Evolutionary conservation across 2,113 vertebrate genomes (phyloP), one percentile per base, ranked within the genome.

Genomic region (Nesogale talazaci): DNA sequence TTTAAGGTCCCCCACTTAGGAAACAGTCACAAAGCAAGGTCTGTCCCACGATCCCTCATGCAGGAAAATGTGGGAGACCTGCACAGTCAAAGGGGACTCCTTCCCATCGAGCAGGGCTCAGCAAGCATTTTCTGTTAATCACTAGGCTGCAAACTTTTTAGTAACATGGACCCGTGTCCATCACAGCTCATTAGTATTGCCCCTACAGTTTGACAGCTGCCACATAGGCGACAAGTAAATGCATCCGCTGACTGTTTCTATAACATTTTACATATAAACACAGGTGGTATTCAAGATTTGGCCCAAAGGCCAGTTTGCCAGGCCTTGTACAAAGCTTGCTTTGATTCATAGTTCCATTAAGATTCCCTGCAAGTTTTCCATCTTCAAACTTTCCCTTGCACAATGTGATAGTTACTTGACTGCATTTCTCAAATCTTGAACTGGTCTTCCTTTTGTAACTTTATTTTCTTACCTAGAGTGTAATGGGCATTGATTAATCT

Each of bases 201-300:
- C 65, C n/a, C 1, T 79, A 38, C 1, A 61, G 65, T 31, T 65
- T 9, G 7, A 57, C 86, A 80, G 27, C 1, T 36, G 27, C 86
- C 42, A 5, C 23, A 31, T 0, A 67, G 67, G 80, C 6, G 74
- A 36, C 5, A 75, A 12, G 12, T 38, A 89, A 82, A 88, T 79
- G 34, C 42, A 46, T 46, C 42, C 42, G 42, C 42, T 46, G 14
- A 4, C 19, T 31, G 3, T 56, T 90, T 27, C 36, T 82, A 70
- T 23, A 80, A 79, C 93, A 86, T 36, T 87, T 88, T 83, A 91
- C 82, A 93, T 75, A 89, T 16, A 88, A 46, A 57, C 88, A 38
- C 23, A 81, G 67, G 34, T 22, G 42, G 20, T 46, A 20, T n/a
- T 70, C 36, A n/a, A 78, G 31, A 72, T 89, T 65, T 65, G 52